These are phyloP conservation scores for Heteromormyrus szaboi DNA, from an alignment of 2,797 vertebrate species.

Conservation along the genomic window DNA sequence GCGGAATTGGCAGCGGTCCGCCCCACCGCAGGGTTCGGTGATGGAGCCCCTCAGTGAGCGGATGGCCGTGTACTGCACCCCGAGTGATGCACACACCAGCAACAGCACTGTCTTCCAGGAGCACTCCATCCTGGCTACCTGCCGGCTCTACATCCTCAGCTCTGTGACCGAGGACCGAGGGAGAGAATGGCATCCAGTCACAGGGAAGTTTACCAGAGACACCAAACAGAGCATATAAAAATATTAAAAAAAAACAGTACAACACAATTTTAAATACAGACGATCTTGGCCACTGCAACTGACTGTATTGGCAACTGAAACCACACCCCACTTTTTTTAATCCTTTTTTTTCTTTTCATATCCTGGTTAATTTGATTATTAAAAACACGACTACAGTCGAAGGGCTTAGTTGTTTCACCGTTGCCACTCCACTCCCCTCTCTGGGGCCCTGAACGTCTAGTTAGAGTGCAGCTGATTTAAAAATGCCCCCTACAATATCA, in stretches of 20 bases:
- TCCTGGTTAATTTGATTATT: background rate
- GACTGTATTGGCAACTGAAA: background rate
- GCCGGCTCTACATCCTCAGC: slow-evolving; percentile 55
- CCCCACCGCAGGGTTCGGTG: slow-evolving; percentile 56
- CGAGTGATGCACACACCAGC: slow-evolving; percentile 66
- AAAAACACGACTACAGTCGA: background rate
- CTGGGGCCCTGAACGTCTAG: background rate
- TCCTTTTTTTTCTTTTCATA: background rate
- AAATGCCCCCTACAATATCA: background rate
- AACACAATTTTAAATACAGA: background rate
- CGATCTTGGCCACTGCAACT: background rate
- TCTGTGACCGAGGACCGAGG: slow-evolving; percentile 21
- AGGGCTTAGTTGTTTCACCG: background rate
- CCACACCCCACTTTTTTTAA: background rate
- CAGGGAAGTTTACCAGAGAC: too few species aligned
- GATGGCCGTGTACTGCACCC: slow-evolving; percentile 73
- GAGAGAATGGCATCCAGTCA: background rate
- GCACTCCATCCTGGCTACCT: slow-evolving; percentile 64
- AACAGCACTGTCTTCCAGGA: slow-evolving; percentile 74
- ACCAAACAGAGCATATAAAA: background rate
- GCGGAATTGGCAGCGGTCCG: slow-evolving; percentile 54
- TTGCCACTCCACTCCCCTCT: background rate
- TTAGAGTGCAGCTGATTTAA: background rate
- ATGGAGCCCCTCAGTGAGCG: slow-evolving; percentile 64
- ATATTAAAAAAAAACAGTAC: background rate